Percentiles rank a stretch among this genome's conserved stretches.
phyloP scores from a whole-genome alignment of 2,888 invertebrate species.

The Papilio demoleus region DNA sequence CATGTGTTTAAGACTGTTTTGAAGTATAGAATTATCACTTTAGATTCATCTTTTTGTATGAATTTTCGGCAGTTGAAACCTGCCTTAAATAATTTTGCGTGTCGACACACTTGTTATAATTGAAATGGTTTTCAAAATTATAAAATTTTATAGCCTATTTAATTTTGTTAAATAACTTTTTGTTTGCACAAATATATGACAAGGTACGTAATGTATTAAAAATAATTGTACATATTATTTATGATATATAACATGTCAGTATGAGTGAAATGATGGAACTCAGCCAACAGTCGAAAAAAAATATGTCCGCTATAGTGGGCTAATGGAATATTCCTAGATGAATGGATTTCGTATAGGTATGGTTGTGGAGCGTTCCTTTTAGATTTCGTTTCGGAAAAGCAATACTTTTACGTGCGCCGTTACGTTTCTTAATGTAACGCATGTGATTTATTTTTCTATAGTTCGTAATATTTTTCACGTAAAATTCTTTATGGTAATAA shows the following conservation, averaged over 20 bases:
- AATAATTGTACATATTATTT: constrained; percentile 38
- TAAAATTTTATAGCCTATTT: neutral
- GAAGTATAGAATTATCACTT: too few relatives aligned
- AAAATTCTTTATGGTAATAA: neutral
- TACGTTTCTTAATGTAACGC: constrained; percentile 16
- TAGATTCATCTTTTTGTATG: too few relatives aligned
- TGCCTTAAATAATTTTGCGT: too few relatives aligned
- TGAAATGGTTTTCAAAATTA: neutral
- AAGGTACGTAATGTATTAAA: constrained; percentile 15
- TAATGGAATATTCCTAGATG: constrained; percentile 57
- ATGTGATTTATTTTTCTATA: constrained; percentile 27
- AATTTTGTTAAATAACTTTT: constrained; percentile 8
- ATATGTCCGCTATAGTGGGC: constrained; percentile 41
- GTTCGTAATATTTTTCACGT: neutral
- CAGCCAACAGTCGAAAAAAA: constrained; percentile 40
- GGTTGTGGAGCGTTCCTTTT: constrained; percentile 28
- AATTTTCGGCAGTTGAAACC: neutral
- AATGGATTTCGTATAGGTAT: constrained; percentile 51
- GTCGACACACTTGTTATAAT: too few relatives aligned
- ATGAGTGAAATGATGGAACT: constrained; percentile 42
- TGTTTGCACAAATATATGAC: constrained; percentile 10
- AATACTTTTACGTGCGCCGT: constrained; percentile 29
- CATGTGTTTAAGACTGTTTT: too few relatives aligned
- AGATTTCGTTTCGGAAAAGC: constrained; percentile 28
- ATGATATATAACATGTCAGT: constrained; percentile 39